These are phyloP conservation scores for Tympanoctomys barrerae DNA, from an alignment of 2,797 vertebrate genomes.

Conservation along the genomic window DNA sequence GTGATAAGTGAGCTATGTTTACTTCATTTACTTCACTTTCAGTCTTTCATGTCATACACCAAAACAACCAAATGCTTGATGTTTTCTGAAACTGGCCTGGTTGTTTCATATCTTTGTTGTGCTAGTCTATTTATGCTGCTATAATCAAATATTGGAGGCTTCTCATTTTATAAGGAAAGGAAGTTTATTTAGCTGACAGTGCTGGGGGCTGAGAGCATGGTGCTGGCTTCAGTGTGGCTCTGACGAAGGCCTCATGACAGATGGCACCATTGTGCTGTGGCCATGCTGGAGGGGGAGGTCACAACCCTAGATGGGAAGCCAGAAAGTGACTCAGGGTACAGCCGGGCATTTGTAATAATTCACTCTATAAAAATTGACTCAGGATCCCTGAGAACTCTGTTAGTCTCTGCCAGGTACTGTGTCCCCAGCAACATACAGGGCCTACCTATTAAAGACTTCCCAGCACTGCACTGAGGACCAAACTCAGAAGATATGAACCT, in stretches of 20 bases:
- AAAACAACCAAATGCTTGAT: not conserved
- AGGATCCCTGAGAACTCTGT: not conserved
- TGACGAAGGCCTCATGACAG: not conserved
- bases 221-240: not conserved
- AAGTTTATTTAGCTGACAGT: not conserved
- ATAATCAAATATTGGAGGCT: not conserved
- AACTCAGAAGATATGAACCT: not conserved
- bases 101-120: not conserved
- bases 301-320: not conserved
- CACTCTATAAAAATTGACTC: not conserved
- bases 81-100: not conserved
- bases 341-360: not conserved
- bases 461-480: not conserved
- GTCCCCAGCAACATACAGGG: not conserved
- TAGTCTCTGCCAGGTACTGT: not conserved
- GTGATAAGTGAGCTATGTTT: not conserved
- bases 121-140: not conserved
- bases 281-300: not conserved
- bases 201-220: not conserved
- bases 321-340: not conserved
- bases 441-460: not conserved
- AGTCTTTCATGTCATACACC: constrained; percentile 3
- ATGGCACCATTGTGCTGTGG: not conserved
- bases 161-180: not conserved
- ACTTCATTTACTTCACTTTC: not conserved